These are phyloP conservation scores for Hydrophis major DNA, from an alignment of 2,797 vertebrate species.

Conservation along the genomic window DNA sequence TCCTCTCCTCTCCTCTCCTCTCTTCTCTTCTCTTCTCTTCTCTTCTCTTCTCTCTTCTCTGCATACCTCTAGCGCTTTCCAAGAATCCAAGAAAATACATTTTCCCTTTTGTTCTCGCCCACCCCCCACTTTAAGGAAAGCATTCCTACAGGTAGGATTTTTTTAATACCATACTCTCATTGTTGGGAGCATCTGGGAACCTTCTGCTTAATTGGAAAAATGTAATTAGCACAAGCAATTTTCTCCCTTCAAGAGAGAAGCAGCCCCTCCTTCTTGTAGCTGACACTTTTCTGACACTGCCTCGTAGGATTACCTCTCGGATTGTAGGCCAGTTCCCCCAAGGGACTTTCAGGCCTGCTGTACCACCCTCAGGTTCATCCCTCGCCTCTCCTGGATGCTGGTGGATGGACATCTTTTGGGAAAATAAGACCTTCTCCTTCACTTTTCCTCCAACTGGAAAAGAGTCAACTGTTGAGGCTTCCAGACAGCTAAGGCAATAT, in stretches of 20 bases:
- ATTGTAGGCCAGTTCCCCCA: background rate
- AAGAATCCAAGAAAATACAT: constrained; percentile 17
- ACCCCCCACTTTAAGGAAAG: background rate
- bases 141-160: constrained; percentile 33
- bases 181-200: constrained; percentile 32
- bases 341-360: too few species aligned
- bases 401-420: background rate
- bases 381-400: background rate
- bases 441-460: background rate
- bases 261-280: background rate
- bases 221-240: constrained; percentile 52
- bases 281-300: constrained; percentile 15
- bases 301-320: background rate
- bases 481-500: background rate
- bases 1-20: too few species aligned
- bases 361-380: background rate
- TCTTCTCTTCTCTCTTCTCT: too few species aligned
- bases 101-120: background rate
- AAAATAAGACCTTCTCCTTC: background rate
- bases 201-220: constrained; percentile 49
- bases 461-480: background rate
- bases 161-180: constrained; percentile 35
- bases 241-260: constrained; percentile 27
- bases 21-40: too few species aligned
- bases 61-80: background rate